phyloP scores from a whole-genome alignment of 2,113 vertebrate species.

The Gymnorhina tibicen region DNA sequence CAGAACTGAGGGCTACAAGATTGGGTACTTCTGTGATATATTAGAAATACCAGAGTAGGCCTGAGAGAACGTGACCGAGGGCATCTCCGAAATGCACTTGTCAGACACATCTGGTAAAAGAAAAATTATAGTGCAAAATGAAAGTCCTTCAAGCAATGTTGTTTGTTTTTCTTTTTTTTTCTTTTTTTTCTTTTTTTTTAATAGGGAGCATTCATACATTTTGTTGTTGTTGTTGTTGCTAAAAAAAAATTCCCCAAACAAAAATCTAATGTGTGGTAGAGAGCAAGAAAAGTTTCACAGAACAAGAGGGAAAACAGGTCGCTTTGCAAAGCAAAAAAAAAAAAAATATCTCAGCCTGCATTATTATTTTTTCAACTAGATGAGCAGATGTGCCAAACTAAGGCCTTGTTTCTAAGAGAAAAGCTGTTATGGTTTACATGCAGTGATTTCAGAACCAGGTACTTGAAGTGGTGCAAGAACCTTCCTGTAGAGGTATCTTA shows the following conservation, averaged over 20 bases:
- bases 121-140: constrained; percentile 81
- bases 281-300: constrained; percentile 48
- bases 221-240: background rate
- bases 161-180: background rate
- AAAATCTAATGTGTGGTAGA: background rate
- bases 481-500: constrained; percentile 5
- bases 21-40: constrained; percentile 85
- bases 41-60: constrained; percentile 86
- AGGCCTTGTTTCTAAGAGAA: constrained; percentile 53
- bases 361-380: constrained; percentile 62
- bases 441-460: background rate
- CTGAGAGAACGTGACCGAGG: constrained; percentile 82
- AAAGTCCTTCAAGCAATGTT: constrained; percentile 77
- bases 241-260: background rate
- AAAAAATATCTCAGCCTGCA: constrained; percentile 45
- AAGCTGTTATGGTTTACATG: background rate
- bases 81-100: constrained; percentile 79
- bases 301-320: constrained; percentile 2
- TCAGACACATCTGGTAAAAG: constrained; percentile 80
- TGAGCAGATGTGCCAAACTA: constrained; percentile 44
- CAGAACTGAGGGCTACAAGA: constrained; percentile 83
- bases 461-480: background rate
- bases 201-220: constrained; percentile 49
- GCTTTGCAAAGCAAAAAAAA: constrained; percentile 47
- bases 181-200: background rate